Base-by-base conservation (phyloP, 1,140 invertebrate genomes). In the Drosophila nigrodunni region DNA sequence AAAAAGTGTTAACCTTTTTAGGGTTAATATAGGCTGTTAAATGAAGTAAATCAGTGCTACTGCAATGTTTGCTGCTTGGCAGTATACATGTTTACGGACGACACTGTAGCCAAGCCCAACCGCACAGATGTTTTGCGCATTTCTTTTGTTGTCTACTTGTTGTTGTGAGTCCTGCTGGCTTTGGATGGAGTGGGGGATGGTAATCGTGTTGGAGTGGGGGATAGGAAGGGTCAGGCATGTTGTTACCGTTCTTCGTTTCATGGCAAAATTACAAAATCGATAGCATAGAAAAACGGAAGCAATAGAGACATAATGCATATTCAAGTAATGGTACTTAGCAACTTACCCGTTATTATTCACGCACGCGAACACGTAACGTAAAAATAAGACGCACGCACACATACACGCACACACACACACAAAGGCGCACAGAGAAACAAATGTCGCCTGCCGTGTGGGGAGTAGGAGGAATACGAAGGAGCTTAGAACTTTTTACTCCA, bases 401-500 rank as follows among this genome's bases (percentile, higher is more conserved):
- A 41, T 13, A 21, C 68, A 49, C 43, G 39, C 25, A 50, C 66
- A 77, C 58, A 13, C 15, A 15, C 59, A 68, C 55, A 64, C 58
- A 46, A 34, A 47, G 10, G 5, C 39, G 34, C 35, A 54, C 55
- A 61, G 44, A 69, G 30, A 34, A 30, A 47, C 37, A 60, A 25
- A 34, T 62, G 47, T 67, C 74, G 80, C 61, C 71, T 77, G 77
- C 70, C 50, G n/a, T 39, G 62, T 49, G 25, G 52, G 50, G 44
- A 41, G 46, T 52, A 25, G 46, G 37, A 25, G 57, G 58, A 30
- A 44, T 11, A 34, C 18, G 15, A 35, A 15, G 13, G 13, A 44
- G 35, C 57, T 91, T 92, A 92, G 54, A 82, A 73, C 78, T 90
- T 92, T 88, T 90, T 92, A 92, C 81, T 92, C 91, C 91, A 92